Evolutionary conservation across 2,113 vertebrate genomes (phyloP).

Genomic region (Hyperopisus bebe): DNA sequence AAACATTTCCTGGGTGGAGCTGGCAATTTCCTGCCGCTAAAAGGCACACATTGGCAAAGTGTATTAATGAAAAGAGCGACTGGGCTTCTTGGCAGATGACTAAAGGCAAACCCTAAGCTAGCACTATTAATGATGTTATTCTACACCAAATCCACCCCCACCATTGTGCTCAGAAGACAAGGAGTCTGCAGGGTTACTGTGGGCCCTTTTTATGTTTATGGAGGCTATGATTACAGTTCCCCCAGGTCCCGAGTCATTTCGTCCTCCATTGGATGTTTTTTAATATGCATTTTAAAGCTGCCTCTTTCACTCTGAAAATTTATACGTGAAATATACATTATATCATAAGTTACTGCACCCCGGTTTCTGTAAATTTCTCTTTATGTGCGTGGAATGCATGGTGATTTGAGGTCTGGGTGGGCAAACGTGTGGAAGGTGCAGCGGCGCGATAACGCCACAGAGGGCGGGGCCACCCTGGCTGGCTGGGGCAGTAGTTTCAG

Average conservation of each 20-base stretch:
- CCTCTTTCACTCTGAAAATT: neutral
- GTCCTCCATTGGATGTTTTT: neutral
- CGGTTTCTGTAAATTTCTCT: neutral
- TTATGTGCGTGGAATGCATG: neutral
- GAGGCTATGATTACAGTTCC: neutral
- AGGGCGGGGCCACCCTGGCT: conserved; percentile 22
- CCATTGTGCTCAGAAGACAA: conserved; percentile 4
- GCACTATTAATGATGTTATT: neutral
- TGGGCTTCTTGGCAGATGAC: neutral
- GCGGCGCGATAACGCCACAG: neutral
- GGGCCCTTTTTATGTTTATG: neutral
- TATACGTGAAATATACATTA: conserved; percentile 1
- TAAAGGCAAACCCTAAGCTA: neutral
- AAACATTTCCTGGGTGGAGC: conserved; percentile 41
- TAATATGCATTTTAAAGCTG: conserved; percentile 4
- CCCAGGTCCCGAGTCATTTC: neutral
- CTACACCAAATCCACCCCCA: neutral
- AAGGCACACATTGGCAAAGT: conserved; percentile 28
- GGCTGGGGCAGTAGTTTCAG: conserved; percentile 11
- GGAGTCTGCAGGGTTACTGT: neutral
- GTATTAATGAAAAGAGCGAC: neutral
- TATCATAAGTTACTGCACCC: neutral
- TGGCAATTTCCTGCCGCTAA: conserved; percentile 25
- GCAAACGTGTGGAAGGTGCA: neutral
- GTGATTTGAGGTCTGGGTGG: neutral